Base-by-base conservation (phyloP, 2,888 invertebrate genomes). In the Agonum fuliginosum region DNA sequence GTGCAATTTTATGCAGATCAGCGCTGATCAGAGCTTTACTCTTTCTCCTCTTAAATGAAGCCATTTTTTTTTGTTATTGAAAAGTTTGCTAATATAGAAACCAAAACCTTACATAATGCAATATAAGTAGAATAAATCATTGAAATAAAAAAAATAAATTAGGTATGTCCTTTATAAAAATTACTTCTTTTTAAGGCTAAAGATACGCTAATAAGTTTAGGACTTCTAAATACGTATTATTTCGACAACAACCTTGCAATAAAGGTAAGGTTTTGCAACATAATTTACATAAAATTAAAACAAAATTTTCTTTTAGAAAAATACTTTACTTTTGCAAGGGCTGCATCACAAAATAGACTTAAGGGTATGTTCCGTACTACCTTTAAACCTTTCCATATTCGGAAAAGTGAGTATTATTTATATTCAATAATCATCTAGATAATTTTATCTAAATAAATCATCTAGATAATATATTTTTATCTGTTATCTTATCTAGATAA, bases 321-420 rank as follows among this genome's bases (percentile, higher is more conserved):
- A 72, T 22, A 54, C 72, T 1, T 51, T 54, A 19, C 20, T 72
- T 2, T 20, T 72, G 0, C 72, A 72, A 54, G 72, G 72, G 3
- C 37, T 54, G 1, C 72, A 72, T 22, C 46, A 34, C 1, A 72
- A 72, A 72, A 30, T 72, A 3, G 37, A 72, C 17, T 72, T 72
- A 8, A 17, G 19, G 1, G 54, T 72, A 1, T 72, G 51, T 51
- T 27, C 27, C 0, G 30, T 72, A 6, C 10, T 72, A 24, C 54
- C 51, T 6, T 17, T 72, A n/a, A 72, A 72, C 19, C 10, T 54
- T 4, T 30, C 37, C 8, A 72, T 72, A 37, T 51, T 72, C 30
- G 6, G 17, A 2, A 27, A 34, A 27, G 72, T 72, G 37, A 51
- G 41, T 41, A 62, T 24, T 1, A 67, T 46, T 46, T n/a, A 6